These are phyloP conservation scores for Albula goreensis DNA, from an alignment of 2,113 vertebrate genomes.

Conservation along the genomic window DNA sequence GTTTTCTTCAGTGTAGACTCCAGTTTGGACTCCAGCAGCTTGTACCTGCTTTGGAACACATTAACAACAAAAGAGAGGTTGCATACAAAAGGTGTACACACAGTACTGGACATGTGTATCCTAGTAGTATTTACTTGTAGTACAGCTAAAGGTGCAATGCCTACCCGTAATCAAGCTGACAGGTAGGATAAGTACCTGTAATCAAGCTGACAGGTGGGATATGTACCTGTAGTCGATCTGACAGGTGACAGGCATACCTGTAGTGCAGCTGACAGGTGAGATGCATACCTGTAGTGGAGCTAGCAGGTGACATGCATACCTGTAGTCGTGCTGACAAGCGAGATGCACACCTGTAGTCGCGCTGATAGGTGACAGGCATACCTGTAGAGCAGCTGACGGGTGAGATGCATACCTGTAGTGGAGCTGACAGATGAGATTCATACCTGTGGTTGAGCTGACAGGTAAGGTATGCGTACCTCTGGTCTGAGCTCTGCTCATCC, in stretches of 20 bases:
- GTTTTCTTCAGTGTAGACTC: constrained; percentile 94
- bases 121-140: too few species aligned
- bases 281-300: neutral
- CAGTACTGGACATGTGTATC: too few species aligned
- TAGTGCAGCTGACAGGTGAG: neutral
- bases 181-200: neutral
- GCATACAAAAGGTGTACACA: neutral
- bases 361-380: neutral
- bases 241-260: too few species aligned
- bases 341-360: too few species aligned
- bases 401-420: neutral
- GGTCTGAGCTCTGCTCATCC: constrained; percentile 88
- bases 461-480: constrained; percentile 74
- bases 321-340: too few species aligned
- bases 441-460: neutral
- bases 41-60: constrained; percentile 75
- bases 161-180: neutral
- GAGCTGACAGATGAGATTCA: neutral
- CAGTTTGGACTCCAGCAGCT: constrained; percentile 90
- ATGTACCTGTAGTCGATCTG: too few species aligned
- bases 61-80: constrained; percentile 11
- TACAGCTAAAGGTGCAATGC: too few species aligned
- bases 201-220: too few species aligned
- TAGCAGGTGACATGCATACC: too few species aligned
- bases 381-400: neutral